phyloP scores from a whole-genome alignment of 1,140 invertebrate genomes.

The Dolichoris vasculosae region DNA sequence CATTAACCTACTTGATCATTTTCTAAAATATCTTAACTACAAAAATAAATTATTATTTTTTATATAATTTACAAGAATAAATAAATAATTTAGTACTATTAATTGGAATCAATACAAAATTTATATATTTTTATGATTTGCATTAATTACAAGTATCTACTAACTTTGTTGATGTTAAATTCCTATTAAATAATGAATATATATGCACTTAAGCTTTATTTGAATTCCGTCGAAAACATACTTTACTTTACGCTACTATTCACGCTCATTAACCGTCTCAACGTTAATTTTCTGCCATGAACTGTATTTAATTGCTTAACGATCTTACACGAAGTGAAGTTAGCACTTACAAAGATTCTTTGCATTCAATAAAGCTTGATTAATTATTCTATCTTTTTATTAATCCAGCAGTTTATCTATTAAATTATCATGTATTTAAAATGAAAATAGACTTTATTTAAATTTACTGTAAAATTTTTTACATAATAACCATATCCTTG shows the following conservation, averaged over 20 bases:
- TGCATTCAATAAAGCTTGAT: not conserved
- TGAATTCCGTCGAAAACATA: not conserved
- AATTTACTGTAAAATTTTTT: no score
- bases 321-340: not conserved
- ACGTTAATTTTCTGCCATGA: not conserved
- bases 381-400: not conserved
- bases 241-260: not conserved
- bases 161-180: not conserved
- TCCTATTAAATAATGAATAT: slow-evolving; percentile 16
- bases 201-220: not conserved
- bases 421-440: no score
- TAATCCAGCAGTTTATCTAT: not conserved
- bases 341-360: not conserved
- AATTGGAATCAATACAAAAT: not conserved
- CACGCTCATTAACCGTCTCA: not conserved
- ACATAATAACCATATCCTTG: no score
- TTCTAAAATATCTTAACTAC: no score
- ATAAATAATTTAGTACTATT: no score
- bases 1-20: no score
- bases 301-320: slow-evolving; percentile 8
- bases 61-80: no score
- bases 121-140: not conserved
- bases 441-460: no score
- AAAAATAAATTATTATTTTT: no score
- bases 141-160: not conserved